Evolutionary conservation across 2,797 vertebrate genomes (phyloP).

Genomic region (Diplodus puntazzo): DNA sequence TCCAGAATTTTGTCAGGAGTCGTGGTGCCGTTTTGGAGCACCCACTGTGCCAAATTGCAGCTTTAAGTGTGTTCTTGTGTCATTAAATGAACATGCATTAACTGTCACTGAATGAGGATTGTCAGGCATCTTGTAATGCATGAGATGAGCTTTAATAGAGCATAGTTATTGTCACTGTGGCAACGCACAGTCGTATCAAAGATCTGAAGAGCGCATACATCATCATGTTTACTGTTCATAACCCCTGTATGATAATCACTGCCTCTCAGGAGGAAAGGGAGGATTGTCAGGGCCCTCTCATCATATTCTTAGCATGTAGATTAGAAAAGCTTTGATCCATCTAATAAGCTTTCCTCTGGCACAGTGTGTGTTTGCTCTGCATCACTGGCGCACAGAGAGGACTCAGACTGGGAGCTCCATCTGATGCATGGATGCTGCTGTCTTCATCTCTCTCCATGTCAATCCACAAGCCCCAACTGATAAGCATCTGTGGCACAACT

Average conservation of each 20-base stretch:
- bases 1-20: neutral
- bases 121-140: conserved; percentile 6
- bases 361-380: conserved; percentile 46
- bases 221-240: conserved; percentile 49
- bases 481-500: conserved; percentile 7
- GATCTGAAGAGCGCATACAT: conserved; percentile 25
- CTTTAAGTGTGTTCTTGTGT: conserved; percentile 2
- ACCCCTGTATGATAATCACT: conserved; percentile 40
- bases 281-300: conserved; percentile 42
- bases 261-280: conserved; percentile 41
- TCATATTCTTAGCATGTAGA: conserved; percentile 66
- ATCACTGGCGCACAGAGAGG: conserved; percentile 30
- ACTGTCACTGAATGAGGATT: conserved; percentile 8
- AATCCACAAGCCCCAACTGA: conserved; percentile 15
- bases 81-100: conserved; percentile 13
- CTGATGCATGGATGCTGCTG: conserved; percentile 34
- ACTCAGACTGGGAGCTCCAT: conserved; percentile 29
- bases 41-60: conserved; percentile 11
- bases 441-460: conserved; percentile 22
- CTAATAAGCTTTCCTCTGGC: conserved; percentile 60
- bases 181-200: conserved; percentile 35
- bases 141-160: conserved; percentile 27
- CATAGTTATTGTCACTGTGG: conserved; percentile 20
- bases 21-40: neutral
- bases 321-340: conserved; percentile 68